Conservation (phyloP, 2,113 vertebrate species). For the Pavo muticus region DNA sequence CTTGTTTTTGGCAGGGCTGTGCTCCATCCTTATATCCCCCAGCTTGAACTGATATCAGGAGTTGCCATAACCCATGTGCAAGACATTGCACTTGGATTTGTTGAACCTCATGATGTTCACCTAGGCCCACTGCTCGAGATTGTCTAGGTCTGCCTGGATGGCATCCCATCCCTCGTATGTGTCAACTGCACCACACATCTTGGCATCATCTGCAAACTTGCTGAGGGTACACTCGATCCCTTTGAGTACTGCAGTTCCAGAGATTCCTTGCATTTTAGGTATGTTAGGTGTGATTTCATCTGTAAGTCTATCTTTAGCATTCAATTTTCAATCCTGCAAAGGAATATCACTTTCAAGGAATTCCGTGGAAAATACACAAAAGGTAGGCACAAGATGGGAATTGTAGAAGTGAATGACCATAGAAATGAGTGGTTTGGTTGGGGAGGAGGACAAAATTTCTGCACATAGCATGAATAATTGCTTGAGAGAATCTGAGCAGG, state of each 20-base stretch:
- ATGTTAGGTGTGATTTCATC: neutral
- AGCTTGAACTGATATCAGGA: too few species aligned
- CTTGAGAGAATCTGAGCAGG: neutral
- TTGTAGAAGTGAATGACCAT: neutral
- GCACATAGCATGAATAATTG: neutral
- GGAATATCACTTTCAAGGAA: neutral
- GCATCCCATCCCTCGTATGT: too few species aligned
- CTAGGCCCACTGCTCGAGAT: too few species aligned
- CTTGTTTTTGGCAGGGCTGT: too few species aligned
- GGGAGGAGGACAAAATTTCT: neutral
- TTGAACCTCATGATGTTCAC: too few species aligned
- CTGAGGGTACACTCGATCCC: too few species aligned
- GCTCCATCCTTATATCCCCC: too few species aligned
- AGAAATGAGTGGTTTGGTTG: neutral
- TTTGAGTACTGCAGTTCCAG: neutral
- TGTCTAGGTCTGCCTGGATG: too few species aligned
- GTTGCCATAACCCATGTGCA: too few species aligned
- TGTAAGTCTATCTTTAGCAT: neutral
- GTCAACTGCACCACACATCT: too few species aligned
- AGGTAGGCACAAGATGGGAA: neutral
- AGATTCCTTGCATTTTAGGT: neutral
- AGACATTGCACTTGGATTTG: too few species aligned
- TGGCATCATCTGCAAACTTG: too few species aligned
- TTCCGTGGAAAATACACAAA: neutral
- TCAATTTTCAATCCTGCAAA: neutral